These are phyloP conservation scores for Mesodorylaimus sp. DNA, from an alignment of 2,888 invertebrate genomes.

Conservation along the genomic window DNA sequence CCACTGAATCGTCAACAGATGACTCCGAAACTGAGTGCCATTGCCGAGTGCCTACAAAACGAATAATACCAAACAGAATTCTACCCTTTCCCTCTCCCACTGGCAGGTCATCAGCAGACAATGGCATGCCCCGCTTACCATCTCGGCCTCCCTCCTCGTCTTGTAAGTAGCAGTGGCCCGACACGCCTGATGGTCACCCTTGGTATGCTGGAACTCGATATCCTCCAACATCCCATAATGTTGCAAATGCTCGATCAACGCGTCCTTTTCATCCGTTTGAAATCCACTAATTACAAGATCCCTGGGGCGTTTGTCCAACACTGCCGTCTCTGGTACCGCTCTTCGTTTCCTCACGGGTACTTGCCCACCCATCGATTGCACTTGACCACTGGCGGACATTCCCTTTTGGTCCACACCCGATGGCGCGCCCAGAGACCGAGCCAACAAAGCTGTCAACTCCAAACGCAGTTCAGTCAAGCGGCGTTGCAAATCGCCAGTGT, in stretches of 20 bases:
- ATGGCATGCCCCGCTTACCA: conserved; percentile 32
- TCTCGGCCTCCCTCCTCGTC: conserved; percentile 57
- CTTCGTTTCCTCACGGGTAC: background rate
- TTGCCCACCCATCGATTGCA: too few relatives aligned
- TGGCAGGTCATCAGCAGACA: background rate
- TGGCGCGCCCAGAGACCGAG: background rate
- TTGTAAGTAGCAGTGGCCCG: conserved; percentile 56
- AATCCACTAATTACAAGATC: conserved; percentile 70
- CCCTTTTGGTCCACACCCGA: background rate
- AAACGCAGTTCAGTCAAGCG: background rate
- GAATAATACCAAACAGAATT: background rate
- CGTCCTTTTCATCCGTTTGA: conserved; percentile 58
- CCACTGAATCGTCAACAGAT: conserved; percentile 3
- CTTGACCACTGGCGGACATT: background rate
- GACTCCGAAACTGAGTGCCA: conserved; percentile 1
- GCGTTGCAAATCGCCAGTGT: conserved; percentile 35
- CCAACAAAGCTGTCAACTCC: background rate
- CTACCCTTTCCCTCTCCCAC: background rate
- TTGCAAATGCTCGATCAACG: conserved; percentile 63
- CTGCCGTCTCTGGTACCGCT: conserved; percentile 4
- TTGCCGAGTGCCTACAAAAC: conserved; percentile 4
- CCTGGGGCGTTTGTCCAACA: conserved; percentile 64
- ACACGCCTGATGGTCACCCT: conserved; percentile 46
- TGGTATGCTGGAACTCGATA: conserved; percentile 45
- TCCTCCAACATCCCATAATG: conserved; percentile 72